Conservation (phyloP, 2,888 invertebrate genomes). For the Falcaria lacertinaria region DNA sequence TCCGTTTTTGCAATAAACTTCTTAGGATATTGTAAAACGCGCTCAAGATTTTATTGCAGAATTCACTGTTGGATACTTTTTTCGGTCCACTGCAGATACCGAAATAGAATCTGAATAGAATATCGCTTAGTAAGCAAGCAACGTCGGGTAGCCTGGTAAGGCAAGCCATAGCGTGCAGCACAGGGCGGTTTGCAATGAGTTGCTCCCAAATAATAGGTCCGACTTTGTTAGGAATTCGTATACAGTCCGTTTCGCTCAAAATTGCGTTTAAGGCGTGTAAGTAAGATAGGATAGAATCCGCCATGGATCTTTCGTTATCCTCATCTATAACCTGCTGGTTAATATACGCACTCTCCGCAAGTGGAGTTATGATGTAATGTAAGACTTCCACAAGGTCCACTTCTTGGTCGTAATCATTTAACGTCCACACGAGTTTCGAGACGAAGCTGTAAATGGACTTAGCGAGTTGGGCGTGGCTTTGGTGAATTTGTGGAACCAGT, state of each 20-base stretch:
- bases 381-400: constrained; percentile 23
- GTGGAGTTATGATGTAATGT: constrained; percentile 23
- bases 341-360: constrained; percentile 20
- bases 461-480: constrained; percentile 14
- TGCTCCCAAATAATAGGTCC: constrained; percentile 14
- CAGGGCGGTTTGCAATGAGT: background rate
- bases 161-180: background rate
- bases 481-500: constrained; percentile 15
- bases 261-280: constrained; percentile 20
- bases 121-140: background rate
- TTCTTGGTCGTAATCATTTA: constrained; percentile 33
- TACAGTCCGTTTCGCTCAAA: constrained; percentile 19
- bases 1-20: constrained; percentile 23
- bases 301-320: constrained; percentile 19
- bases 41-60: constrained; percentile 23
- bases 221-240: constrained; percentile 22
- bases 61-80: constrained; percentile 15
- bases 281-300: constrained; percentile 21
- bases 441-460: constrained; percentile 26
- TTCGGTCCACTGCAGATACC: background rate
- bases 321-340: constrained; percentile 15
- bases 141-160: background rate
- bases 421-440: constrained; percentile 26
- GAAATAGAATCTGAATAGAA: background rate
- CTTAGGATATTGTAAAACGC: constrained; percentile 22